These are phyloP conservation scores for Strigamia crassipes DNA, from an alignment of 2,888 invertebrate species.

Conservation along the genomic window DNA sequence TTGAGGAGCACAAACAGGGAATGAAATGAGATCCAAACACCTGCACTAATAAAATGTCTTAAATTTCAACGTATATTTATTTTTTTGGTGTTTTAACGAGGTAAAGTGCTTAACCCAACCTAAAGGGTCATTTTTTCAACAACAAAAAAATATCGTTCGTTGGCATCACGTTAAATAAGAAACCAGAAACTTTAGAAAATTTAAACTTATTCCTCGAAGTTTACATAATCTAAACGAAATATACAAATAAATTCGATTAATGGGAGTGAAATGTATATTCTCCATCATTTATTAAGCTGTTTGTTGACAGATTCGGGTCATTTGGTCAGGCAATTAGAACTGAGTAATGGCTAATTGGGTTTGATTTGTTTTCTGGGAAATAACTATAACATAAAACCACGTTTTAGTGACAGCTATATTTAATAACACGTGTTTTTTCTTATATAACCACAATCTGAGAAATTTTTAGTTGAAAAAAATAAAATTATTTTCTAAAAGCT, in stretches of 20 bases:
- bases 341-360: background rate
- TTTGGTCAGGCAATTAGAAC: background rate
- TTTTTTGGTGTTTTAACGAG: background rate
- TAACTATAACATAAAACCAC: too few species aligned
- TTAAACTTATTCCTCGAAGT: too few species aligned
- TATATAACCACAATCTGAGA: too few species aligned
- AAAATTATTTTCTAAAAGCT: too few species aligned
- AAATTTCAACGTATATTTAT: background rate
- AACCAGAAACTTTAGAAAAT: too few species aligned
- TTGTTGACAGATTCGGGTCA: background rate
- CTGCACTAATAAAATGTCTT: background rate
- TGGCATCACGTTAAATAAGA: too few species aligned
- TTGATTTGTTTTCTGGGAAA: background rate
- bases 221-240: too few species aligned
- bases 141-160: background rate
- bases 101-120: background rate
- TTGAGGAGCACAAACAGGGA: background rate
- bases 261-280: background rate
- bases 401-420: too few species aligned
- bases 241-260: too few species aligned
- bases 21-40: background rate
- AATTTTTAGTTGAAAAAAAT: background rate
- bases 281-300: background rate
- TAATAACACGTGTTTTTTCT: too few species aligned
- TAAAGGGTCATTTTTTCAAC: background rate